These are phyloP conservation scores for Cheilosia scutellata DNA, from an alignment of 2,888 invertebrate genomes.

Conservation along the genomic window DNA sequence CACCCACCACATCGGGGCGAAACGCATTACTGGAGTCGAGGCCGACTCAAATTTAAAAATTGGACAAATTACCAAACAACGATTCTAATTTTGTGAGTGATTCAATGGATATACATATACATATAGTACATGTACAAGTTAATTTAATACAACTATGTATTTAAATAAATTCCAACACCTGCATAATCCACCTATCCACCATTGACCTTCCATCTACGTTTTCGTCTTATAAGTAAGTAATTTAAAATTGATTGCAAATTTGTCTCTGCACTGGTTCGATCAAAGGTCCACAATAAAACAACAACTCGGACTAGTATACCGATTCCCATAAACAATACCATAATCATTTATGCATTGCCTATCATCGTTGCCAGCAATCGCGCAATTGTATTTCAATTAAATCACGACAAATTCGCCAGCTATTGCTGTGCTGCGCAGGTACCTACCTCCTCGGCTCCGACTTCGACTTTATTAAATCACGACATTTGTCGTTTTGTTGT, in stretches of 20 bases:
- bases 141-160: no score
- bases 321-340: slow-evolving; percentile 47
- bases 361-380: slow-evolving; percentile 65
- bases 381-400: slow-evolving; percentile 76
- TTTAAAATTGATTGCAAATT: slow-evolving; percentile 50
- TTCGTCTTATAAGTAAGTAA: neutral
- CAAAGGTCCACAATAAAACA: slow-evolving; percentile 43
- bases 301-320: slow-evolving; percentile 1
- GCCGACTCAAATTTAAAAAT: no score
- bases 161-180: no score
- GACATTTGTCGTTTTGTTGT: slow-evolving; percentile 63
- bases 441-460: slow-evolving; percentile 40
- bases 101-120: no score
- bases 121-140: no score
- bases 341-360: slow-evolving; percentile 67
- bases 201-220: neutral
- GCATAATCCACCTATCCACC: no score
- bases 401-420: slow-evolving; percentile 74
- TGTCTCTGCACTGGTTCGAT: slow-evolving; percentile 25
- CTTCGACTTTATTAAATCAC: slow-evolving; percentile 63
- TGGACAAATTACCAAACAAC: no score
- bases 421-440: slow-evolving; percentile 53
- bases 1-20: no score
- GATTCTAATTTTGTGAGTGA: no score
- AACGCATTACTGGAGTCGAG: no score